A percentile compares a stretch with the other conserved stretches of the same genome.
These are phyloP conservation scores for Coelopa pilipes DNA, from an alignment of 2,888 invertebrate genomes.

Conservation along the genomic window DNA sequence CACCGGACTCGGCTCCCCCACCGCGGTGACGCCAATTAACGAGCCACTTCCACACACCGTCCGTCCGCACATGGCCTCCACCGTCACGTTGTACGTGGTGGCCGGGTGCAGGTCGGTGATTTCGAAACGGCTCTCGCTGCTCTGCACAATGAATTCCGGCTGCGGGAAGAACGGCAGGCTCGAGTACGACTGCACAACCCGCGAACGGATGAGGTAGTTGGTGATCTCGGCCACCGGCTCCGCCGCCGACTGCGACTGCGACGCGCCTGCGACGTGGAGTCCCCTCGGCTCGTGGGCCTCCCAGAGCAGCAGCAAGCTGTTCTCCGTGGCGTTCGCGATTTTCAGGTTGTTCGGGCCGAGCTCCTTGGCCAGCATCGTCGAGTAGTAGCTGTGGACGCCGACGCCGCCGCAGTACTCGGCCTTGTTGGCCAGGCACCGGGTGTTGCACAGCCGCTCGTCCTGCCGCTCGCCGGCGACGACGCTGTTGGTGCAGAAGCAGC, in stretches of 20 bases:
- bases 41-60: slow-evolving; percentile 72
- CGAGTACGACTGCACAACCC: slow-evolving; percentile 71
- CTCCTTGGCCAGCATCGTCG: slow-evolving; percentile 54
- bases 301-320: slow-evolving; percentile 73
- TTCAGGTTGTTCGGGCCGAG: slow-evolving; percentile 72
- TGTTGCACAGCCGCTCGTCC: slow-evolving; percentile 69
- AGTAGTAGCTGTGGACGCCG: slow-evolving; percentile 75
- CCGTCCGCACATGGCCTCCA: slow-evolving; percentile 74
- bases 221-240: slow-evolving; percentile 60
- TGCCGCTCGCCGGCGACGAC: slow-evolving; percentile 60
- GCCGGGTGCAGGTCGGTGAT: slow-evolving; percentile 78
- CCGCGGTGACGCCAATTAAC: slow-evolving; percentile 74
- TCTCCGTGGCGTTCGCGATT: slow-evolving; percentile 73
- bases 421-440: slow-evolving; percentile 72
- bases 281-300: slow-evolving; percentile 69
- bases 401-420: slow-evolving; percentile 76
- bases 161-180: slow-evolving; percentile 68
- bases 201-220: slow-evolving; percentile 71
- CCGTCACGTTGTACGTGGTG: slow-evolving; percentile 78
- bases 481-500: slow-evolving; percentile 60
- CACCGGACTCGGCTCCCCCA: slow-evolving; percentile 77
- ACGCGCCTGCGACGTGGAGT: slow-evolving; percentile 46
- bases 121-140: slow-evolving; percentile 71
- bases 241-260: not conserved
- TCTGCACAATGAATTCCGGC: slow-evolving; percentile 72